Conservation (phyloP, 2,113 vertebrate species). For the Vombatus ursinus region DNA sequence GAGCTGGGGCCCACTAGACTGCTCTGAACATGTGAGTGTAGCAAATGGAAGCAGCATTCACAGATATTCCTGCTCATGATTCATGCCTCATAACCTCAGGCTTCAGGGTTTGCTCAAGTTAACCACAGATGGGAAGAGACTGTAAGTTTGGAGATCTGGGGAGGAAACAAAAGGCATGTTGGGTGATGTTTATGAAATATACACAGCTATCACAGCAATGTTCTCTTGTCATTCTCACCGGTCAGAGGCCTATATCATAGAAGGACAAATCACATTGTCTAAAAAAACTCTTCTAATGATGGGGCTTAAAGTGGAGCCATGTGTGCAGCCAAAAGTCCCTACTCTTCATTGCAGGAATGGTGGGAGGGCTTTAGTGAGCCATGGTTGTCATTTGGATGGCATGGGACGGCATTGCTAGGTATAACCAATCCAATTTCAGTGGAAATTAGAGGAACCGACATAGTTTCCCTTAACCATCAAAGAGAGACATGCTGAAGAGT, state of each 20-base stretch:
- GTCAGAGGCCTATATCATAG: neutral
- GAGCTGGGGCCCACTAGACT: neutral
- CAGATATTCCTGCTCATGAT: neutral
- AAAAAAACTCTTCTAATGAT: neutral
- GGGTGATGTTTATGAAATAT: slow-evolving; percentile 19
- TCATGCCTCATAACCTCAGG: slow-evolving; percentile 27
- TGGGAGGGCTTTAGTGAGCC: neutral
- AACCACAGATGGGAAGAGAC: slow-evolving; percentile 46
- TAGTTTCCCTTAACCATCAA: neutral
- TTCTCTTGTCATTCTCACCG: neutral
- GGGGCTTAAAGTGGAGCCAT: neutral
- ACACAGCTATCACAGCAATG: neutral
- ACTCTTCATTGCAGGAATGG: neutral
- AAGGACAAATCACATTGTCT: neutral
- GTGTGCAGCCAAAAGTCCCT: neutral
- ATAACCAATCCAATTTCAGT: neutral
- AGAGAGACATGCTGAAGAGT: neutral
- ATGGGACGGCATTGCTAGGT: neutral
- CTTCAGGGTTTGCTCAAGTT: neutral
- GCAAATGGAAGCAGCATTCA: slow-evolving; percentile 19
- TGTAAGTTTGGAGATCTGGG: neutral
- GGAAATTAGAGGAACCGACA: neutral
- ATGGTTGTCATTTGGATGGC: neutral
- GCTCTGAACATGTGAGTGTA: neutral
- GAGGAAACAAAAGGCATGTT: slow-evolving; percentile 33